Conservation (phyloP, 2,888 invertebrate species). For the Liopterus haemorrhoidalis region DNA sequence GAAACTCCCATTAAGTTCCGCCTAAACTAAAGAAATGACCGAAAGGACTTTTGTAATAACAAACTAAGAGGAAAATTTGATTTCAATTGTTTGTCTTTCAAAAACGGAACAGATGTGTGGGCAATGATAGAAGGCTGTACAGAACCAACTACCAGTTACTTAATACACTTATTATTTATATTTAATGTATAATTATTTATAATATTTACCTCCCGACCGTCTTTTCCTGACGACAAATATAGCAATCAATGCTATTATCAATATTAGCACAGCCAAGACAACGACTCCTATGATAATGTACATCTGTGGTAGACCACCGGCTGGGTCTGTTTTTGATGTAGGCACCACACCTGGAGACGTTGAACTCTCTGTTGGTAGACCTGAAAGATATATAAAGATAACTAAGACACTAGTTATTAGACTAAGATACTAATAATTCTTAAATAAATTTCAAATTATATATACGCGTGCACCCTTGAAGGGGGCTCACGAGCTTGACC, state of each 20-base stretch:
- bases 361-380: constrained; percentile 14
- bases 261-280: constrained; percentile 46
- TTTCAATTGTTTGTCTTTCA: too few species aligned
- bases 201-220: constrained; percentile 33
- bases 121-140: too few species aligned
- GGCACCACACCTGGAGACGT: constrained; percentile 22
- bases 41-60: too few species aligned
- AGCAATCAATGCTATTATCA: constrained; percentile 40
- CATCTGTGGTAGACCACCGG: constrained; percentile 36
- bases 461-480: too few species aligned
- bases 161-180: too few species aligned
- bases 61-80: too few species aligned
- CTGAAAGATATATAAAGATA: not conserved
- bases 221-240: constrained; percentile 48
- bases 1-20: too few species aligned
- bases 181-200: not conserved
- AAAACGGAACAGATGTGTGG: too few species aligned
- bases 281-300: constrained; percentile 55
- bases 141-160: too few species aligned
- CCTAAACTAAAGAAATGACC: too few species aligned
- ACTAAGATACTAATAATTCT: not conserved
- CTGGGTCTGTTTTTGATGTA: constrained; percentile 9
- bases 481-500: too few species aligned
- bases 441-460: not conserved
- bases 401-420: constrained; percentile 12